Conservation (phyloP, 2,888 invertebrate genomes). For the Pecten maximus region DNA sequence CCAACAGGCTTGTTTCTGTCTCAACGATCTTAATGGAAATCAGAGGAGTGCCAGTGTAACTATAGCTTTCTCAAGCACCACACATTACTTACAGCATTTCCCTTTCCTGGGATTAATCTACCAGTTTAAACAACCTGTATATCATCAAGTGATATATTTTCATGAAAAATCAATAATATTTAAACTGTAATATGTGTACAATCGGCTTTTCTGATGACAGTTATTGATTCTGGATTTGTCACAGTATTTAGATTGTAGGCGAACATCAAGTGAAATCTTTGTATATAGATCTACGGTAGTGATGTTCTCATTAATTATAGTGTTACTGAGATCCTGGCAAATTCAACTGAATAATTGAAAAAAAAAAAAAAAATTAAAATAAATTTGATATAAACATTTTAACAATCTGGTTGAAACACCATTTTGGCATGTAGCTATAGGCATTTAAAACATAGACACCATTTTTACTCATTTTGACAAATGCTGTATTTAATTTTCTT, state of each 20-base stretch:
- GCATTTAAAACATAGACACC: no score
- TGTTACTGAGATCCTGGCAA: not conserved
- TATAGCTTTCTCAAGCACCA: not conserved
- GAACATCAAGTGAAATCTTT: not conserved
- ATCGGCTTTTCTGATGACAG: not conserved
- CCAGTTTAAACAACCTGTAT: not conserved
- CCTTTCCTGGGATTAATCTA: not conserved
- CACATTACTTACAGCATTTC: not conserved
- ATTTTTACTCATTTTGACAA: no score
- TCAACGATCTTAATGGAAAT: not conserved
- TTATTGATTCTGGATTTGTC: not conserved
- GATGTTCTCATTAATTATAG: not conserved
- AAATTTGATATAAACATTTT: no score
- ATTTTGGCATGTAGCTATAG: no score
- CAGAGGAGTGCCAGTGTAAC: not conserved
- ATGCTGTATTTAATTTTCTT: no score
- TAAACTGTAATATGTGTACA: not conserved
- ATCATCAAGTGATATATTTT: not conserved
- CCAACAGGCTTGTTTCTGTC: not conserved
- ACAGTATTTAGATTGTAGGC: not conserved
- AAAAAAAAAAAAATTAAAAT: no score
- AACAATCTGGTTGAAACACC: no score
- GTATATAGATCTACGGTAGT: not conserved
- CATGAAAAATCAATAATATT: not conserved
- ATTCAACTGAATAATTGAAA: no score